These are phyloP conservation scores for Melitaea athalia DNA, from an alignment of 2,888 invertebrate species.

Conservation along the genomic window DNA sequence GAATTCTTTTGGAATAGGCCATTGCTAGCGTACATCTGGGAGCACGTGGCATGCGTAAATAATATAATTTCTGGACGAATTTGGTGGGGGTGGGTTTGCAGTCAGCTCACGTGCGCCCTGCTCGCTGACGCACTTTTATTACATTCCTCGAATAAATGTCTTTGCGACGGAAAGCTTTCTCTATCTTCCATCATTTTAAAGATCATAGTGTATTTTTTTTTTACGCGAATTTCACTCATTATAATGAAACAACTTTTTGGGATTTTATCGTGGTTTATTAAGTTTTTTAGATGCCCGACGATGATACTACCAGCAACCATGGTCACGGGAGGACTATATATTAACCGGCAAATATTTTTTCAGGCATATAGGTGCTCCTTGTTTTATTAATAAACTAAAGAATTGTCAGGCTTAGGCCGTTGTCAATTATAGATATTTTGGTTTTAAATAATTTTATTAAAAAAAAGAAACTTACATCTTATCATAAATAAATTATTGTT, in stretches of 20 bases:
- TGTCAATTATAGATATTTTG: no score
- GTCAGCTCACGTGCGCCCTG: conserved; percentile 62
- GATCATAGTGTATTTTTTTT: no score
- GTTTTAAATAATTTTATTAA: no score
- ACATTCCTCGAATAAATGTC: conserved; percentile 72
- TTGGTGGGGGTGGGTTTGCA: conserved; percentile 52
- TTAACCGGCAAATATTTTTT: conserved; percentile 1
- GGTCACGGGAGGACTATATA: no score
- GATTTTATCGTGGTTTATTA: no score
- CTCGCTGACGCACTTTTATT: conserved; percentile 66
- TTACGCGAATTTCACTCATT: no score
- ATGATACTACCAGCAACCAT: no score
- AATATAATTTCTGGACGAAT: conserved; percentile 60
- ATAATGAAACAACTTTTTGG: no score
- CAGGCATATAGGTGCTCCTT: not conserved
- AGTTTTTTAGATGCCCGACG: no score
- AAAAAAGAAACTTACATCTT: no score
- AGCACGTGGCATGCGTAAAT: conserved; percentile 60
- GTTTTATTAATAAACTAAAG: not conserved
- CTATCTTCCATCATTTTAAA: conserved; percentile 29
- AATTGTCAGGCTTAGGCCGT: not conserved
- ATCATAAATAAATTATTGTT: no score
- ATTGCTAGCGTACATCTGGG: conserved; percentile 35
- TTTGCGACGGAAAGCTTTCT: conserved; percentile 52
- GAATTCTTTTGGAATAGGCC: conserved; percentile 32